Conservation (phyloP, 2,113 vertebrate species). For the Symphodus melops region DNA sequence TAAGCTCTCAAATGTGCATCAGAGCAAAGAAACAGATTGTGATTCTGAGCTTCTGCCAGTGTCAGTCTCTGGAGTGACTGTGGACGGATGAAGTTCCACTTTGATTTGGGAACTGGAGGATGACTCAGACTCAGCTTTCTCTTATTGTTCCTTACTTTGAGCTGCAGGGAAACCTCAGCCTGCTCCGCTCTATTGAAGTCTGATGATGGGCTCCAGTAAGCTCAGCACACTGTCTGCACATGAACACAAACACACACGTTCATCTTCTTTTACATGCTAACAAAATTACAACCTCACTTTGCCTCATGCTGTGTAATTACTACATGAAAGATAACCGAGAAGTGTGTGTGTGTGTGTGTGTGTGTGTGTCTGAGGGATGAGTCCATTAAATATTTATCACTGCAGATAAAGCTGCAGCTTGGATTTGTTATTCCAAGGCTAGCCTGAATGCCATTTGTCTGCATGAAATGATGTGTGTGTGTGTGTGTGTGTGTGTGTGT, state of each 20-base stretch:
- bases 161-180: slow-evolving; percentile 21
- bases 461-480: background rate
- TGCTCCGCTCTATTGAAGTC: slow-evolving; percentile 15
- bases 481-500: slow-evolving; percentile 10
- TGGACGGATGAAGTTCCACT: slow-evolving; percentile 41
- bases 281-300: slow-evolving; percentile 47
- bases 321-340: slow-evolving; percentile 43
- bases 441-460: slow-evolving; percentile 8
- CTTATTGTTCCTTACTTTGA: slow-evolving; percentile 26
- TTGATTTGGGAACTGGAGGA: slow-evolving; percentile 38
- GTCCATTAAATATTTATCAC: slow-evolving; percentile 78
- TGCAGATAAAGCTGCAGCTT: slow-evolving; percentile 65
- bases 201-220: slow-evolving; percentile 21
- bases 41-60: slow-evolving; percentile 35
- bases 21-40: slow-evolving; percentile 15
- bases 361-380: background rate
- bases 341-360: slow-evolving; percentile 10
- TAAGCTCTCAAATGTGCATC: slow-evolving; percentile 7
- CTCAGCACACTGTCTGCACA: background rate
- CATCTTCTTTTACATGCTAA: slow-evolving; percentile 51
- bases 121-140: slow-evolving; percentile 33
- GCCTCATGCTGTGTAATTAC: slow-evolving; percentile 45
- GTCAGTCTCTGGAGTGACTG: slow-evolving; percentile 14
- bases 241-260: slow-evolving; percentile 2
- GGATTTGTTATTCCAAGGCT: slow-evolving; percentile 51